A percentile compares a stretch with the other conserved stretches of the same genome.
These are phyloP conservation scores for Dissostichus mawsoni DNA, from an alignment of 2,113 vertebrate species.

Conservation along the genomic window DNA sequence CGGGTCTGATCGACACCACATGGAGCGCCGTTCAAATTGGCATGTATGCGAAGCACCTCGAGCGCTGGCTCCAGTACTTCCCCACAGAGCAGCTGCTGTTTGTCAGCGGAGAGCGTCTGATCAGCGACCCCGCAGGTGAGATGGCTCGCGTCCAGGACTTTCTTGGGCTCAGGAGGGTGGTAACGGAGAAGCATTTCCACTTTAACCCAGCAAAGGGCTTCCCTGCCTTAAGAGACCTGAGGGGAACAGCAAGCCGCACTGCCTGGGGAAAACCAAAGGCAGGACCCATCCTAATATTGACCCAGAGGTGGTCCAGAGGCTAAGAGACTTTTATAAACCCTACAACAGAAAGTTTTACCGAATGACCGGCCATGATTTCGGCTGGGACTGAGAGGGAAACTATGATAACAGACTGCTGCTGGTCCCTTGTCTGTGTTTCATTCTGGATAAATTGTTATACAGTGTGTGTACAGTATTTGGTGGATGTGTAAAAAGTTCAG, in stretches of 20 bases:
- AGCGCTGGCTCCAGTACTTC: slow-evolving; percentile 93
- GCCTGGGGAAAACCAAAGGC: slow-evolving; percentile 94
- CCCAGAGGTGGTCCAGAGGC: slow-evolving; percentile 86
- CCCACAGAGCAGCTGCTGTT: slow-evolving; percentile 92
- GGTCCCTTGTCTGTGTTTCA: slow-evolving; percentile 33
- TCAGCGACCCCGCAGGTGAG: slow-evolving; percentile 92
- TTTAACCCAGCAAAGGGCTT: slow-evolving; percentile 98
- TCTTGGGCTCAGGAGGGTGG: slow-evolving; percentile 90
- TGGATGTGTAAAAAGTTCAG: slow-evolving; percentile 95
- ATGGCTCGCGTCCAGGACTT: slow-evolving; percentile 95
- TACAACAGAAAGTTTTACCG: slow-evolving; percentile 94
- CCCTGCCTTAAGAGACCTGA: slow-evolving; percentile 94
- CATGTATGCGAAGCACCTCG: slow-evolving; percentile 95
- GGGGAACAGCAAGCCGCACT: slow-evolving; percentile 89
- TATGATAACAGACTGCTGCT: slow-evolving; percentile 41
- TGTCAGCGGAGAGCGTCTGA: slow-evolving; percentile 93
- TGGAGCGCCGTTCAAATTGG: slow-evolving; percentile 98
- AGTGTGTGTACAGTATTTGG: slow-evolving; percentile 77
- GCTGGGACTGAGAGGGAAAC: slow-evolving; percentile 84
- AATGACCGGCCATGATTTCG: slow-evolving; percentile 90
- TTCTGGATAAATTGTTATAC: slow-evolving; percentile 81
- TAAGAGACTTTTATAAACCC: slow-evolving; percentile 93
- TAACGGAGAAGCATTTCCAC: slow-evolving; percentile 94
- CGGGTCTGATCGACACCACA: slow-evolving; percentile 90
- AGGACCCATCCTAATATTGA: slow-evolving; percentile 91